A percentile compares a stretch with the other conserved stretches of the same genome.
These are phyloP conservation scores for Platyura marginata DNA, from an alignment of 1,140 invertebrate genomes.

Conservation along the genomic window DNA sequence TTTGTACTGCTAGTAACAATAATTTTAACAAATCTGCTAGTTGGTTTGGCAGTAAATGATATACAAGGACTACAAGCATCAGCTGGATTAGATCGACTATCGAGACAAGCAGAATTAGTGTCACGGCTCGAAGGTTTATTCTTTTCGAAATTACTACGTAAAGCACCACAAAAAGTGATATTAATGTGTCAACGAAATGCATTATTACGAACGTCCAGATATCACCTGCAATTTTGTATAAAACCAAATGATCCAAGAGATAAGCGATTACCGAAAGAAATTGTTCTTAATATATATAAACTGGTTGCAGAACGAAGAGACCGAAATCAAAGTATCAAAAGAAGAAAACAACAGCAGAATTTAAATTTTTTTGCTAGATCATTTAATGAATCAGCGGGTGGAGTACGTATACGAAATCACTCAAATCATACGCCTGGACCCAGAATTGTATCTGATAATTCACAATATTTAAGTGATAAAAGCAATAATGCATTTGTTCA, in stretches of 20 bases:
- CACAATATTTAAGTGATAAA: background rate
- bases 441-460: background rate
- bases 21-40: conserved; percentile 68
- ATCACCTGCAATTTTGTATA: conserved; percentile 47
- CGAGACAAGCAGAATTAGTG: conserved; percentile 60
- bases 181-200: conserved; percentile 44
- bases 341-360: conserved; percentile 28
- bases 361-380: conserved; percentile 2
- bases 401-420: background rate
- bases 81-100: conserved; percentile 55
- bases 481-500: background rate
- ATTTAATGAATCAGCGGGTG: background rate
- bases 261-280: conserved; percentile 49
- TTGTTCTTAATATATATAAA: conserved; percentile 49
- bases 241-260: conserved; percentile 63
- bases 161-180: conserved; percentile 41
- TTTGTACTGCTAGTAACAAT: conserved; percentile 68
- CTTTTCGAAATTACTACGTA: conserved; percentile 51
- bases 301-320: conserved; percentile 47
- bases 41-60: conserved; percentile 70
- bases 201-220: conserved; percentile 46
- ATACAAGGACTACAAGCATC: conserved; percentile 67
- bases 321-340: conserved; percentile 27
- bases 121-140: conserved; percentile 62
- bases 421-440: background rate